phyloP scores from a whole-genome alignment of 2,113 vertebrate genomes.

The Ginglymostoma cirratum region DNA sequence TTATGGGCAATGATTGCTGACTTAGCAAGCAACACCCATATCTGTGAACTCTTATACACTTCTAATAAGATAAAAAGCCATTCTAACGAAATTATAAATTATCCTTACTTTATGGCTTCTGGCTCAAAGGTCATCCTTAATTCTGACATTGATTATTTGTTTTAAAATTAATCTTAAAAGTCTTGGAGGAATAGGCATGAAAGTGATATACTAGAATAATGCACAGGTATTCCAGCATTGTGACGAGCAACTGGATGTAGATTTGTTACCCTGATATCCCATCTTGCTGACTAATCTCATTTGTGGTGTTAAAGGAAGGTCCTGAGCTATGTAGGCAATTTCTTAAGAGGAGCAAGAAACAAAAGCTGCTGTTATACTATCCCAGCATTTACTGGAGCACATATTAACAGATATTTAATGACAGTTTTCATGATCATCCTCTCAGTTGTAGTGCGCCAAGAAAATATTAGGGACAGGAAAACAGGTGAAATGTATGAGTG shows the following conservation, averaged over 20 bases:
- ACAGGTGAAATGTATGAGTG: neutral
- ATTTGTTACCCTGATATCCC: neutral
- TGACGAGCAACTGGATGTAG: neutral
- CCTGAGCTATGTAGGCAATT: neutral
- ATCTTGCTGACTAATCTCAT: neutral
- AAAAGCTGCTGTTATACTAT: neutral
- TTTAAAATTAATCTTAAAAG: neutral
- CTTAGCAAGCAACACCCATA: no score
- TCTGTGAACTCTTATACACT: no score
- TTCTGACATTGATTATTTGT: neutral
- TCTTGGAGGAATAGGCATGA: neutral
- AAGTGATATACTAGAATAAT: no score
- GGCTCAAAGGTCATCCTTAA: neutral
- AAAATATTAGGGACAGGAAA: neutral
- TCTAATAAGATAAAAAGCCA: no score
- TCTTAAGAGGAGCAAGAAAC: neutral
- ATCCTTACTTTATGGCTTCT: neutral
- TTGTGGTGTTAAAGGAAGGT: neutral
- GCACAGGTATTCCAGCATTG: neutral
- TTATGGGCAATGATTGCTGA: no score
- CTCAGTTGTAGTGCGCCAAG: neutral
- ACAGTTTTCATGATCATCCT: neutral
- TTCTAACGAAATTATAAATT: no score
- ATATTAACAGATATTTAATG: neutral
- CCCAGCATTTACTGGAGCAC: neutral